Percentiles rank a stretch among this genome's conserved stretches.
Conservation (phyloP, 2,113 vertebrate species). For the Gyps fulvus region DNA sequence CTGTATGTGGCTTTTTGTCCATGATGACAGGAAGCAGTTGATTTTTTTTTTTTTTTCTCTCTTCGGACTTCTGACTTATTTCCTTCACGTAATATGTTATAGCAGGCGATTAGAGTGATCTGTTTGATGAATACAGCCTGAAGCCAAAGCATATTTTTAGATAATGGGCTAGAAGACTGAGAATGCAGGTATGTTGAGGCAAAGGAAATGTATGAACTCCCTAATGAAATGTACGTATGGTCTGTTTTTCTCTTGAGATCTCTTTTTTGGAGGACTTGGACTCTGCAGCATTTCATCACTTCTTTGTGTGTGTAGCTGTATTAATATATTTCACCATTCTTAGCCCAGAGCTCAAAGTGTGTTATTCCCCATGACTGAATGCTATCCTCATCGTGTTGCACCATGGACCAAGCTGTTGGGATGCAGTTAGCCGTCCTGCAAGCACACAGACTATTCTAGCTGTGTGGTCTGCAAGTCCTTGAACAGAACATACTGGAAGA, state of each 20-base stretch:
- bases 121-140: background rate
- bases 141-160: background rate
- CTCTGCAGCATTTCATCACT: background rate
- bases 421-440: background rate
- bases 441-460: background rate
- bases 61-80: background rate
- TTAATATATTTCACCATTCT: background rate
- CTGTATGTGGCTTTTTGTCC: background rate
- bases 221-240: background rate
- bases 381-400: accelerated
- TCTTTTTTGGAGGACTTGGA: background rate
- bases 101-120: background rate
- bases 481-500: background rate
- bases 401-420: background rate
- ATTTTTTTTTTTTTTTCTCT: background rate
- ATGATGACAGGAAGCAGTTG: background rate
- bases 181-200: background rate
- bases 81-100: background rate
- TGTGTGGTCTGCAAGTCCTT: background rate
- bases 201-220: background rate
- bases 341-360: background rate
- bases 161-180: background rate
- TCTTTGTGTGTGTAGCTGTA: background rate
- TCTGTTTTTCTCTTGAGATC: background rate
- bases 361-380: background rate